Evolutionary conservation across 1,140 invertebrate species (phyloP), one percentile per base, ranked within the genome.

Genomic region (Orius insidiosus): DNA sequence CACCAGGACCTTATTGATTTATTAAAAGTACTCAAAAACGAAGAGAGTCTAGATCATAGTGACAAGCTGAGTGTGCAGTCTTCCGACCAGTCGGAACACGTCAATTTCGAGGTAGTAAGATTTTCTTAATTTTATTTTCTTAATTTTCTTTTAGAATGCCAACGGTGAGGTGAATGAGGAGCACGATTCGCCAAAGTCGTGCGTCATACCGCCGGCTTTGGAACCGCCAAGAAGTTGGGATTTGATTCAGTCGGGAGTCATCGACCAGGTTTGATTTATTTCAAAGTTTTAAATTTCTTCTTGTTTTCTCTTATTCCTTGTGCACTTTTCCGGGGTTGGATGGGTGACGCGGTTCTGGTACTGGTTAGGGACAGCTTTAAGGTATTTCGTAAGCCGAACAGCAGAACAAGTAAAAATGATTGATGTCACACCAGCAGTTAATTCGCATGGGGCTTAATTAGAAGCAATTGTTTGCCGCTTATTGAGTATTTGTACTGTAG

Each of bases 171-270:
- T 46, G 34, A 48, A 50, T 32, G 54, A 53, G 24, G 54, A 54
- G 6, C 9, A 45, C 36, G 57, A 58, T 33, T 58, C 57, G 8
- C 57, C 57, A 10, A 47, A 49, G 13, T 57, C 56, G 33, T 58
- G 58, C 45, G 51, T 58, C 19, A 59, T 55, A 19, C 59, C 59
- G 31, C 59, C 59, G 38, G 54, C 58, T 6, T 47, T 58, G 8
- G 55, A 59, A 46, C 59, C 59, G 31, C 58, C 59, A 14, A 49
- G 55, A 13, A 59, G 58, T 14, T 60, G 59, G 58, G 58, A 59
- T 52, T 50, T 60, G n/a, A 57, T 60, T 32, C 55, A 60, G 44
- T 53, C 58, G 30, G 56, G 58, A 11, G 56, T 58, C 42, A 58
- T 59, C 14, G 54, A 57, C 46, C 44, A 52, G 37, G 51, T 49